phyloP scores from a whole-genome alignment of 2,888 invertebrate genomes.

The Apotomis capreana region DNA sequence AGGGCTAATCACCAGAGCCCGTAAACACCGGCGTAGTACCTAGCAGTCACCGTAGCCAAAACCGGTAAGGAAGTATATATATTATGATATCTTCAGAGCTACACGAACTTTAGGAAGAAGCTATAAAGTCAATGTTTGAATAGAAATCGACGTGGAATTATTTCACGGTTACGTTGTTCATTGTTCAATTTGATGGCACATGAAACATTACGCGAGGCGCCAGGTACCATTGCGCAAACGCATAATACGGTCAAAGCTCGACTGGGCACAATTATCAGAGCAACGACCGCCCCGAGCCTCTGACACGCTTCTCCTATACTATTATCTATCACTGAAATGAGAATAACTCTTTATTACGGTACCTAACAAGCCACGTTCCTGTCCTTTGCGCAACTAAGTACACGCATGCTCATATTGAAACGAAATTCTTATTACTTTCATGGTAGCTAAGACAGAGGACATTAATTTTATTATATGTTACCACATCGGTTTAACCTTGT shows the following conservation, averaged over 20 bases:
- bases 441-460: slow-evolving; percentile 26
- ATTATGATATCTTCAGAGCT: no score
- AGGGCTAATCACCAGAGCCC: no score
- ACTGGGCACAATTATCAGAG: slow-evolving; percentile 58
- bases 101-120: no score
- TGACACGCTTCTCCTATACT: slow-evolving; percentile 55
- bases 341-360: slow-evolving; percentile 59
- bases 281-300: slow-evolving; percentile 65
- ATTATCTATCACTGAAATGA: slow-evolving; percentile 59
- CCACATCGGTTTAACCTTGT: slow-evolving; percentile 18
- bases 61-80: no score
- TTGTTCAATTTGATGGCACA: slow-evolving; percentile 18
- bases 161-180: slow-evolving; percentile 12
- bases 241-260: slow-evolving; percentile 59
- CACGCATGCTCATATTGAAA: slow-evolving; percentile 40
- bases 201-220: slow-evolving; percentile 29
- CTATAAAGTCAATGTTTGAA: no score
- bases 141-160: not conserved
- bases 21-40: no score
- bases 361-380: slow-evolving; percentile 53
- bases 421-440: slow-evolving; percentile 38
- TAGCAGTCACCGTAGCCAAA: no score
- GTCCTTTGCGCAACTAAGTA: slow-evolving; percentile 48
- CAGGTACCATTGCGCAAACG: slow-evolving; percentile 62
- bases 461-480: slow-evolving; percentile 38